Percentiles rank a stretch among this genome's conserved stretches.
Conservation (phyloP, 1,140 invertebrate genomes). For the Microplitis demolitor region DNA sequence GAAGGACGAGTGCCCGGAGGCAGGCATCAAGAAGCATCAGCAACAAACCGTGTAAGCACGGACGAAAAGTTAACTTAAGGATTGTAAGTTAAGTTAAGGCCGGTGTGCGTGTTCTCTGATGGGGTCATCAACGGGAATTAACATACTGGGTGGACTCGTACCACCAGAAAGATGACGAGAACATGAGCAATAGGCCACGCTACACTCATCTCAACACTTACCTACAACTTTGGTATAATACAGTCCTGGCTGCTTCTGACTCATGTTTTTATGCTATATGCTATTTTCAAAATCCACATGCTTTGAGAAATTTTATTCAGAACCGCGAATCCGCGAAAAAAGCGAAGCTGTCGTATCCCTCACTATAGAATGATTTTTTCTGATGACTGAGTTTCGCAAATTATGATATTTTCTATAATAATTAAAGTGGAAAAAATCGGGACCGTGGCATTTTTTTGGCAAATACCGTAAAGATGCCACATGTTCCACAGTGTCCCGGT, state of each 20-base stretch:
- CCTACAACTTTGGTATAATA: neutral
- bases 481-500: too few relatives aligned
- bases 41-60: neutral
- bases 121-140: slow-evolving; percentile 55
- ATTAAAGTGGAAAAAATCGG: too few relatives aligned
- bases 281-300: too few relatives aligned
- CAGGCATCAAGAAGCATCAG: neutral
- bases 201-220: neutral
- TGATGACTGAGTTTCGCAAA: too few relatives aligned
- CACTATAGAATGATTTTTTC: too few relatives aligned
- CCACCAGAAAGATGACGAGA: slow-evolving; percentile 10
- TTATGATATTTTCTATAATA: too few relatives aligned
- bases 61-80: neutral
- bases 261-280: neutral
- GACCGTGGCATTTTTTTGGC: too few relatives aligned
- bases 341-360: too few relatives aligned
- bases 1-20: slow-evolving; percentile 17
- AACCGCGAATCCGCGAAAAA: too few relatives aligned
- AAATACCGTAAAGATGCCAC: too few relatives aligned
- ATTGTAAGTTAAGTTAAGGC: neutral
- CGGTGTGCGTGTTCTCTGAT: slow-evolving; percentile 49
- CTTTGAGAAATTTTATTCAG: too few relatives aligned
- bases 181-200: neutral
- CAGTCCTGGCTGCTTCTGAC: neutral
- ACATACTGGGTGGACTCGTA: slow-evolving; percentile 50